These are phyloP conservation scores for Myopa testacea DNA, from an alignment of 2,888 invertebrate species.

Conservation along the genomic window DNA sequence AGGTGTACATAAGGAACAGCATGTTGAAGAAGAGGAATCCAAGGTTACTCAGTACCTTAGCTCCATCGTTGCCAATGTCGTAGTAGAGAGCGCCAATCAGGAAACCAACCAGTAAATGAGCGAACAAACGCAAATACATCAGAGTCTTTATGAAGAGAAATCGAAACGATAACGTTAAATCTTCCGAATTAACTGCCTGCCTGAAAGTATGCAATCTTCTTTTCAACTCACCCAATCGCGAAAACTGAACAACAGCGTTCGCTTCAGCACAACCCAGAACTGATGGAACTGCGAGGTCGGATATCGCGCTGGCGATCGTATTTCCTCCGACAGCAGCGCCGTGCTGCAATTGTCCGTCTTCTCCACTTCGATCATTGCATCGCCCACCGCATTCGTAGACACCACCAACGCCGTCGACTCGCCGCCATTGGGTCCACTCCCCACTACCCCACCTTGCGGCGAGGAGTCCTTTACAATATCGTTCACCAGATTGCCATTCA, in stretches of 20 bases:
- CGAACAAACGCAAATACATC: conserved; percentile 93
- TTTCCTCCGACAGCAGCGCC: conserved; percentile 75
- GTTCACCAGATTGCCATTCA: conserved; percentile 73
- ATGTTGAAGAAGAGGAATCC: conserved; percentile 98
- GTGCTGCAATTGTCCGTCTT: conserved; percentile 79
- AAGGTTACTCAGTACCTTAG: conserved; percentile 94
- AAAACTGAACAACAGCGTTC: conserved; percentile 86
- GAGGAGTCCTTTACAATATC: conserved; percentile 71
- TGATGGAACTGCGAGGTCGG: conserved; percentile 86
- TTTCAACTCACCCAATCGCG: conserved; percentile 83
- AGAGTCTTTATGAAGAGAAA: conserved; percentile 78
- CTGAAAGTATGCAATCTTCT: conserved; percentile 32
- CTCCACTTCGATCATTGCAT: conserved; percentile 70
- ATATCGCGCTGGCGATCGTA: conserved; percentile 78
- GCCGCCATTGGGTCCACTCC: conserved; percentile 18
- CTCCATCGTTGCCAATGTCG: conserved; percentile 95
- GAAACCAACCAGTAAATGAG: conserved; percentile 92
- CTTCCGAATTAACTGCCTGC: neutral
- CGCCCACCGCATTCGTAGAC: conserved; percentile 62
- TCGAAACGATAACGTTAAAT: neutral
- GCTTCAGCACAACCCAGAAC: conserved; percentile 88
- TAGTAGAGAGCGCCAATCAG: conserved; percentile 95
- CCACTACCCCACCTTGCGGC: neutral
- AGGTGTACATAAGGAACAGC: conserved; percentile 98
- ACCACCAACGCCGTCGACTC: conserved; percentile 39